Base-by-base conservation (phyloP, 2,113 vertebrate species). In the Chauna torquata region DNA sequence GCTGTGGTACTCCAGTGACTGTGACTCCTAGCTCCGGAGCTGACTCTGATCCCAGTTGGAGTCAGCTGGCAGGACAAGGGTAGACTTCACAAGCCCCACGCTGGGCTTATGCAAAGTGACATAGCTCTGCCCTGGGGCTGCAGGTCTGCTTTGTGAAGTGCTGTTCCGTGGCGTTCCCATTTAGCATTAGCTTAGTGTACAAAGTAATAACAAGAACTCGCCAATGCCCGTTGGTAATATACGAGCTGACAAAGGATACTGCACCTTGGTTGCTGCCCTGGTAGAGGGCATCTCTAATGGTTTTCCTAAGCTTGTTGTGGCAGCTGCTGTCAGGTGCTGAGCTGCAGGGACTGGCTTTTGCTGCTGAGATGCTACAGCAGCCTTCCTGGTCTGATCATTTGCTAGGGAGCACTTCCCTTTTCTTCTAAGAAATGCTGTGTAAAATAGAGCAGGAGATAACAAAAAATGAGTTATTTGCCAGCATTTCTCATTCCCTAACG, bases 141-240 rank as follows among this genome's bases (percentile, higher is more conserved):
- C 1, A 2, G 57, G 8, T 25, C 55, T 76, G 13, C 18, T 32
- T 22, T 14, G 16, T 24, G n/a, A 44, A 30, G 14, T 15, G 28
- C 36, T 34, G 25, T n/a, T 61, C 65, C 71, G 40, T 3, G 16
- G 28, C 16, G 16, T 47, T 30, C 23, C 24, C 2, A 2, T 62
- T 82, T 50, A 59, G 27, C 5, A 6, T 42, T n/a, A 45, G 27
- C 19, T 76, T 18, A 86, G 18, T 7, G 20, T 17, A 8, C 16
- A 23, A 52, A 70, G 47, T 9, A 25, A 28, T 9, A 25, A 28
- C 4, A 27, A 71, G 50, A 77, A 49, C 34, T 52, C 25, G 12
- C 6, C 9, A 7, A 3, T 30, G 3, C 10, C 9, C 18, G 24
- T 22, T 30, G 7, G 27, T 24, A 20, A 25, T 11, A 28, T 1